phyloP scores from a whole-genome alignment of 2,113 vertebrate genomes.

The Columbina picui region DNA sequence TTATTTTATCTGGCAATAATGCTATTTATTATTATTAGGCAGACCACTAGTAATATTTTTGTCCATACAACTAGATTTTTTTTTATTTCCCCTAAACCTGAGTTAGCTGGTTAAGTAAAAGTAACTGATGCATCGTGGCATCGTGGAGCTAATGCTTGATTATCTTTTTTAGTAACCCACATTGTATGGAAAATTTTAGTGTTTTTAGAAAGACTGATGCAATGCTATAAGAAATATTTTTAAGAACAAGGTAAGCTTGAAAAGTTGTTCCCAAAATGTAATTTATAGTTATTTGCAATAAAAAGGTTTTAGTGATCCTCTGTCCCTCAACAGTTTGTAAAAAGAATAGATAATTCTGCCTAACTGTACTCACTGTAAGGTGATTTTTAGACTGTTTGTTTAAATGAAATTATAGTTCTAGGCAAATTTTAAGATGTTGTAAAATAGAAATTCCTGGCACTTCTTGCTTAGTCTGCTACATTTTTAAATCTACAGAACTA shows the following conservation, averaged over 20 bases:
- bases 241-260: neutral
- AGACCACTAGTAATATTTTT: neutral
- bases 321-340: neutral
- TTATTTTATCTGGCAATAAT: neutral
- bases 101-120: neutral
- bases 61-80: neutral
- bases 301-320: neutral
- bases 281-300: neutral
- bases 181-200: neutral
- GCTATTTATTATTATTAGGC: neutral
- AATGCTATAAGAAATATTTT: neutral
- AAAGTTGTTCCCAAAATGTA: neutral
- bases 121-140: neutral
- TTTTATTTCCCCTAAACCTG: neutral
- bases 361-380: neutral
- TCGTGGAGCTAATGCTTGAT: neutral
- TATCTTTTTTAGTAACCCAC: neutral
- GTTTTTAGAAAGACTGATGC: neutral
- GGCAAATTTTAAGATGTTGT: neutral
- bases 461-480: neutral
- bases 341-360: neutral
- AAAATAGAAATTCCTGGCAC: neutral
- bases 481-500: conserved; percentile 2
- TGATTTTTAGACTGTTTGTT: neutral
- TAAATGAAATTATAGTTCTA: neutral